Conservation (phyloP, 2,888 invertebrate genomes). For the Xiphydria camelus region DNA sequence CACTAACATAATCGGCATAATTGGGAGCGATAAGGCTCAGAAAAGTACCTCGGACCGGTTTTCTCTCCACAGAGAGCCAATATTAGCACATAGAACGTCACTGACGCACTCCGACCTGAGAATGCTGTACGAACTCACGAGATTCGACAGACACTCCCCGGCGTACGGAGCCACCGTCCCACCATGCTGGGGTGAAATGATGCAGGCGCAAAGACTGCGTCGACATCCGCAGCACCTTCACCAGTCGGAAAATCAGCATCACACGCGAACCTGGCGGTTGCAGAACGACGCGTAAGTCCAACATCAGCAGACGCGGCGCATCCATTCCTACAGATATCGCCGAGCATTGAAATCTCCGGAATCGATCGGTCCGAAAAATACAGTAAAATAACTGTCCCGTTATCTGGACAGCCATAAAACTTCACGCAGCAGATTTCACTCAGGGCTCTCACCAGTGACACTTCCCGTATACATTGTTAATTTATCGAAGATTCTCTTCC, state of each 20-base stretch:
- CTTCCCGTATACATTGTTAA: too few species aligned
- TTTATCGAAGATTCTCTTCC: too few species aligned
- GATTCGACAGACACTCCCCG: constrained; percentile 72
- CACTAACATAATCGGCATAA: too few species aligned
- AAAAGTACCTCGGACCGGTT: neutral
- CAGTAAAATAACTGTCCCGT: too few species aligned
- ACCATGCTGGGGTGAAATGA: constrained; percentile 91
- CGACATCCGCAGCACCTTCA: constrained; percentile 82
- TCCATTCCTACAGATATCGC: too few species aligned
- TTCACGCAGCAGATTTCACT: too few species aligned
- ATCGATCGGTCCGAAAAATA: too few species aligned
- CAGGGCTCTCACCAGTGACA: too few species aligned
- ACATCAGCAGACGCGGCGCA: too few species aligned
- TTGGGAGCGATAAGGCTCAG: too few species aligned
- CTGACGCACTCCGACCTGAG: constrained; percentile 66
- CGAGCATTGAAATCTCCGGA: too few species aligned
- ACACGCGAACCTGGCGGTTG: constrained; percentile 84
- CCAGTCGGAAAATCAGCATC: constrained; percentile 69
- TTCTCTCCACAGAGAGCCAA: constrained; percentile 40
- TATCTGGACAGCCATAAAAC: too few species aligned
- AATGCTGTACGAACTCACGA: constrained; percentile 73
- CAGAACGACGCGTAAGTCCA: constrained; percentile 79
- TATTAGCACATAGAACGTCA: constrained; percentile 64
- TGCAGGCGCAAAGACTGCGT: constrained; percentile 87
- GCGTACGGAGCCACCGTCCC: constrained; percentile 87